Conservation (phyloP, 30 jellyfish, hydroid and myxozoan genomes). For the Hydractinia symbiolongicarpus region DNA sequence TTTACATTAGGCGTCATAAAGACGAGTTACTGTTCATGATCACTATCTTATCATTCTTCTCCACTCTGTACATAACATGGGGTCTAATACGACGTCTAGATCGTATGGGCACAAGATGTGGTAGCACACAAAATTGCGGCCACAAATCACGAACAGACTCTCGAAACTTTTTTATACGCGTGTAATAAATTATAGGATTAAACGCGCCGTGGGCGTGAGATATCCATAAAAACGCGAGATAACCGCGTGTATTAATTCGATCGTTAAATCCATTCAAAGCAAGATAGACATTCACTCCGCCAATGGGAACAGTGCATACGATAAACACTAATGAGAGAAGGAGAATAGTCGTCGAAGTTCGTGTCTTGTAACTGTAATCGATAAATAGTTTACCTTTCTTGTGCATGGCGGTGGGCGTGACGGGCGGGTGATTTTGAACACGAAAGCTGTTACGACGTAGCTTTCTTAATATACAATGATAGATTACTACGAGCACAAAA, state of each 20-base stretch:
- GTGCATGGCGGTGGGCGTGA: conserved; percentile 90
- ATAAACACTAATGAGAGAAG: conserved; percentile 49
- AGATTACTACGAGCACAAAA: conserved; percentile 31
- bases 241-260: conserved; percentile 22
- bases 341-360: conserved; percentile 82
- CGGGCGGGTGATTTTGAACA: conserved; percentile 93
- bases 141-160: conserved; percentile 62
- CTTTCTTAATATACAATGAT: conserved; percentile 70
- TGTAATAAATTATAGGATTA: conserved; percentile 58
- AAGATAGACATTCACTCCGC: conserved; percentile 32
- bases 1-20: too few relatives aligned
- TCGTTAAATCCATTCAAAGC: conserved; percentile 30
- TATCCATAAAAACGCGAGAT: conserved; percentile 38
- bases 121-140: conserved; percentile 35
- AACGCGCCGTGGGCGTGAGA: conserved; percentile 55
- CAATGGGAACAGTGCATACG: conserved; percentile 55
- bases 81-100: conserved; percentile 74
- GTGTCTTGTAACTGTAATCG: conserved; percentile 84
- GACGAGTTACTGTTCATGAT: background rate
- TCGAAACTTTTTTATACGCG: conserved; percentile 66
- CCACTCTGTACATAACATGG: conserved; percentile 69
- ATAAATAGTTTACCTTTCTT: conserved; percentile 64
- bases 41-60: conserved; percentile 38
- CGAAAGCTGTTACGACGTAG: conserved; percentile 83
- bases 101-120: conserved; percentile 47